Evolutionary conservation across 2,113 vertebrate genomes (phyloP).

Genomic region (Amphiprion percula): DNA sequence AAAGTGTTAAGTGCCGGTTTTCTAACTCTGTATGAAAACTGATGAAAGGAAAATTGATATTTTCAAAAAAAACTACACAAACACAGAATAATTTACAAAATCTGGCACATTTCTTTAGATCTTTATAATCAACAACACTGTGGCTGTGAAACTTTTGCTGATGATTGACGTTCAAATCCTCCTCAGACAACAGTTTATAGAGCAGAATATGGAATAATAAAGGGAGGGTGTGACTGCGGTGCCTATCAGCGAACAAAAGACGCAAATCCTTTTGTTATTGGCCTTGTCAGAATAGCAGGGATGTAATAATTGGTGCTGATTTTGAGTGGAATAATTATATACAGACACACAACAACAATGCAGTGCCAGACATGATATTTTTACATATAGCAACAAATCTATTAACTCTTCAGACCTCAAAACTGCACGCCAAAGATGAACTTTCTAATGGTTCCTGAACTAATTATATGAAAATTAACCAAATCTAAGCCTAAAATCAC

Average conservation of each 20-base stretch:
- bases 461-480: too few relatives aligned
- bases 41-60: slow-evolving; percentile 16
- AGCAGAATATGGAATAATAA: neutral
- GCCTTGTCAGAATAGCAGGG: neutral
- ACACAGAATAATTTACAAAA: neutral
- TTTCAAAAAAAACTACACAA: neutral
- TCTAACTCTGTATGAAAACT: neutral
- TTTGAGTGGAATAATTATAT: too few relatives aligned
- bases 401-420: too few relatives aligned
- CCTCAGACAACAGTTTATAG: neutral
- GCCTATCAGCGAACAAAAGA: neutral
- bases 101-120: neutral
- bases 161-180: neutral
- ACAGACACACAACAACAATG: too few relatives aligned
- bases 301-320: neutral
- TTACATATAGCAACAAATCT: too few relatives aligned
- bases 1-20: slow-evolving; percentile 17
- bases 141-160: neutral
- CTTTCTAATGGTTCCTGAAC: too few relatives aligned
- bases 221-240: neutral
- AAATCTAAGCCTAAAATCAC: too few relatives aligned
- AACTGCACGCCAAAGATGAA: too few relatives aligned
- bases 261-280: neutral
- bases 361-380: too few relatives aligned
- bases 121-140: neutral